Evolutionary conservation across 2,797 vertebrate genomes (phyloP), one percentile per base, ranked within the genome.

Genomic region (Crenuchus spilurus): DNA sequence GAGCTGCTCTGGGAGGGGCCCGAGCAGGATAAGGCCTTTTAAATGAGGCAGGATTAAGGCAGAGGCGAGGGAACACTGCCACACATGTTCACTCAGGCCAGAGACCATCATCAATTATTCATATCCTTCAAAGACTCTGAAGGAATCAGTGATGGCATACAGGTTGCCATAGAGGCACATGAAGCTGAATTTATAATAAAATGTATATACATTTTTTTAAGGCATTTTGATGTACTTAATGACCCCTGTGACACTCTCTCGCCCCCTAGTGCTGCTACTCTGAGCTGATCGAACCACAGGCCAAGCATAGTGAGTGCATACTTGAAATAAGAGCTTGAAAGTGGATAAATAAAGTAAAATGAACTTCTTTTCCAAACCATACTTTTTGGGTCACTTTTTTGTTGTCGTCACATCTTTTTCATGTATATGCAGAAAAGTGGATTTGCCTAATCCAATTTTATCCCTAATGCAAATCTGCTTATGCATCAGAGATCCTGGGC

Each of bases 381-480:
- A 68, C 46, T 31, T 6, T 31, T 65, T 62, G 49, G 44, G 52
- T 31, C 33, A 39, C 14, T 54, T 39, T 9, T 31, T 10, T 55
- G 26, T 31, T 7, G 28, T 46, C 71, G 75, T 55, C 26, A 55
- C 22, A 49, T 55, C 35, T 37, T 35, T 85, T 84, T 76, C 75
- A 66, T 75, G 79, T 77, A 86, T 57, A 42, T 64, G 83, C 65
- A 83, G 82, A 84, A 90, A 89, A 90, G 82, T 88, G 83, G 86
- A 89, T 93, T 90, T 85, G 77, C 66, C 75, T 89, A 91, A 92
- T 92, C 85, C 86, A 87, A 91, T 92, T 92, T 87, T 74, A 86
- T 80, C 75, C 80, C 13, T 80, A 83, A 90, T 90, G 83, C 84
- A 88, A 88, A 92, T 89, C 86, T 87, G 84, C 85, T 92, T 87